Evolutionary conservation across 1,140 invertebrate species (phyloP), one percentile per base, ranked within the genome.

Genomic region (Marisa cornuarietis): DNA sequence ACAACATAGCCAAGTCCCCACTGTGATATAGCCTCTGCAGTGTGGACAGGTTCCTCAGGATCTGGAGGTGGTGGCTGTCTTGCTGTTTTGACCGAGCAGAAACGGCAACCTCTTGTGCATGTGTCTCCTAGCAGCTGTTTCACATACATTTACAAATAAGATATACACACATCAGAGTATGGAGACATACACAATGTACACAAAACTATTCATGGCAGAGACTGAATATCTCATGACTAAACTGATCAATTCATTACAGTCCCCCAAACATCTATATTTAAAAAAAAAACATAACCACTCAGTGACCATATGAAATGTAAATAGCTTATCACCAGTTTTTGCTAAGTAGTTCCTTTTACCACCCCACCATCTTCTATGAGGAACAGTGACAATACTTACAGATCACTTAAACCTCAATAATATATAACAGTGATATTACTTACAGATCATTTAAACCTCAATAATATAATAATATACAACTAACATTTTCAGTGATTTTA

Each of bases 1-100:
- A 99, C 98, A 81, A 99, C 95, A 92, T 99, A 99, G 89, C 98
- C 96, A 16, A 99, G 92, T 18, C 96, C 96, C 98, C 98, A 99
- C 68, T 95, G 94, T 71, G 94, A 93, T 84, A 99, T 95, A 7
- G 98, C 98, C 79, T 92, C 93, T 5, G 98, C 98, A 9, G 98
- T 99, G 91, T 99, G 98, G 10, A 93, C 86, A 14, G 98, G 98
- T 91, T 99, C 99, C 76, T 95, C 92, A 0, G 95, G 94, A 93
- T 99, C 97, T 16, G 97, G 93, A 0, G 96, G 94, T 18, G 97
- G 96, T 6, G 98, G 99, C n/a, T 93, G 93, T 79, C 95, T 93
- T 6, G 97, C 94, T 20, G 99, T 99, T 93, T 99, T 99, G 16
- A 99, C 96, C 3, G 98, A 99, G 92, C 99, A 99, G 91, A 99